A percentile compares a stretch with the other conserved stretches of the same genome.
These are phyloP conservation scores for Rhabdomys pumilio DNA, from an alignment of 2,797 vertebrate genomes.

Conservation along the genomic window DNA sequence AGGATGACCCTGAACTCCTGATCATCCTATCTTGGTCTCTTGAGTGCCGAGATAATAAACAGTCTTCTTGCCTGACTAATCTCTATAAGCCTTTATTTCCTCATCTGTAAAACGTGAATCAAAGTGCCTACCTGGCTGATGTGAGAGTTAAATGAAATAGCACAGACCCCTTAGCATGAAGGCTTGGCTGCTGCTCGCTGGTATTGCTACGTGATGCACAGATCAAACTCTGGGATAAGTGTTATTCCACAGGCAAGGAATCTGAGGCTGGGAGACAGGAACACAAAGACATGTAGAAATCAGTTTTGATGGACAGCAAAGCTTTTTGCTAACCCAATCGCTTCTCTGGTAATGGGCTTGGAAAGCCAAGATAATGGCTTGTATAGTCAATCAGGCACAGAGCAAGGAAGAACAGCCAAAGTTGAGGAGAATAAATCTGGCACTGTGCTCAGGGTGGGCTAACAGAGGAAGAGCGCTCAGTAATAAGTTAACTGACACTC, in stretches of 20 bases:
- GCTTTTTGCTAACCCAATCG: not conserved
- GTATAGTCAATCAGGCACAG: not conserved
- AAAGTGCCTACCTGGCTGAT: constrained; percentile 18
- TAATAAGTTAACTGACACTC: not conserved
- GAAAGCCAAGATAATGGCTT: constrained; percentile 13
- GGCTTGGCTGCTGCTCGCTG: constrained; percentile 13
- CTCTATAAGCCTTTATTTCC: constrained; percentile 32
- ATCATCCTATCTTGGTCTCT: not conserved
- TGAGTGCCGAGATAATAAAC: not conserved
- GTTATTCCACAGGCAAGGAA: constrained; percentile 53
- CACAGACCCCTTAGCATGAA: not conserved
- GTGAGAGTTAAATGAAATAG: constrained; percentile 55
- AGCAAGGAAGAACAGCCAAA: not conserved
- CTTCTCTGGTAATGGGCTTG: constrained; percentile 11
- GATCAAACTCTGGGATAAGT: constrained; percentile 11
- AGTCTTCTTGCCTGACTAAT: not conserved
- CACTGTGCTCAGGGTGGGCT: not conserved
- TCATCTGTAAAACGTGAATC: constrained; percentile 27
- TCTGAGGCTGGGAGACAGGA: not conserved
- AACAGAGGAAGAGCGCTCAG: not conserved
- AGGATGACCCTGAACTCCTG: not conserved
- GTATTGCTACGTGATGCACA: not conserved
- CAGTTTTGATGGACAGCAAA: not conserved
- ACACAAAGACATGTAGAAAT: constrained; percentile 17
- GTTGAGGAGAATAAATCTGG: not conserved